Percentiles rank a stretch among this genome's conserved stretches.
phyloP scores from a whole-genome alignment of 1,140 invertebrate species.

The Sarcophaga bullata region DNA sequence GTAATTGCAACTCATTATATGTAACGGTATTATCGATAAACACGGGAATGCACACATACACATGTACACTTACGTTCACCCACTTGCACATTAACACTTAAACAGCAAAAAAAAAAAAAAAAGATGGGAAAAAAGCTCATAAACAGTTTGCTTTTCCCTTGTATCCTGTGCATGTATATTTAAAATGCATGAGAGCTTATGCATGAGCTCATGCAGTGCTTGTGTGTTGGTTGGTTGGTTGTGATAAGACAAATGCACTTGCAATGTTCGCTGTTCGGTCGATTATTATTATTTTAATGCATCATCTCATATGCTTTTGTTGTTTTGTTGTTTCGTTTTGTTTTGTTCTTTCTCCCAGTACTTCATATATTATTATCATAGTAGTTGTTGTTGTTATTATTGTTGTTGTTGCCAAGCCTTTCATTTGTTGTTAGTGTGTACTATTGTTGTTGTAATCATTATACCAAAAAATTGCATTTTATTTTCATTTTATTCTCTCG shows the following conservation, averaged over 20 bases:
- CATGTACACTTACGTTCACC: background rate
- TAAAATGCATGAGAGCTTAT: background rate
- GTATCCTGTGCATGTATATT: no score
- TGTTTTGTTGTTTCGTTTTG: background rate
- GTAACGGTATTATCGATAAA: constrained; percentile 11
- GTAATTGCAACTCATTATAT: constrained; percentile 40
- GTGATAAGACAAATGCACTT: constrained; percentile 41
- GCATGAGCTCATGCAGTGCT: background rate
- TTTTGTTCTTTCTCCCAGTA: background rate
- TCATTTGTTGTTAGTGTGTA: background rate
- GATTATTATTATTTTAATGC: constrained; percentile 38
- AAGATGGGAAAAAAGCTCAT: background rate
- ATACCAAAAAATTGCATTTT: constrained; percentile 28
- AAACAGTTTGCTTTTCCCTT: background rate
- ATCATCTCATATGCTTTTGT: background rate
- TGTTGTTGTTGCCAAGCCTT: background rate
- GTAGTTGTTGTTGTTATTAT: background rate
- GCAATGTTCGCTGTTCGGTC: background rate
- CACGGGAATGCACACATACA: background rate
- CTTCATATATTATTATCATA: constrained; percentile 6
- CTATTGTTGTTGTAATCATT: constrained; percentile 20
- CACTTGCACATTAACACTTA: background rate
- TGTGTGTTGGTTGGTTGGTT: background rate
- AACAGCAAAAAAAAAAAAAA: no score
- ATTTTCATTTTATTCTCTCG: background rate